phyloP scores from a whole-genome alignment of 2,797 vertebrate genomes.

The Spizella passerina region DNA sequence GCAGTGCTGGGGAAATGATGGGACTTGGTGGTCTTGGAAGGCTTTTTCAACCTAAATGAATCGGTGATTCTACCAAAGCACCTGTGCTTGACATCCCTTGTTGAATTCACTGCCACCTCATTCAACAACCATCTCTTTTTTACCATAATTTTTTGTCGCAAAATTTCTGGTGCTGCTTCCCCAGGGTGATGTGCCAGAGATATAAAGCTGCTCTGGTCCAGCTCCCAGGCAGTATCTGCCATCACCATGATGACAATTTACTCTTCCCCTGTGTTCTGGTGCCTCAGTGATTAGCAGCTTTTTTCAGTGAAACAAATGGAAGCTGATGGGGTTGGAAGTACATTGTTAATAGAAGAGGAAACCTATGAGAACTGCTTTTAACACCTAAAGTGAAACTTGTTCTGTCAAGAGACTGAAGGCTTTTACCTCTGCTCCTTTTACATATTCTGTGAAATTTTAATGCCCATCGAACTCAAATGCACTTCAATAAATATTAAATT shows the following conservation, averaged over 20 bases:
- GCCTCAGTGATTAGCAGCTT: neutral
- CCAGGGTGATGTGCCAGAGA: neutral
- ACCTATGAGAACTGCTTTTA: constrained; percentile 3
- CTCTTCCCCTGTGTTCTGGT: neutral
- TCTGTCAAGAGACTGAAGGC: neutral
- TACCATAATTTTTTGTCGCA: neutral
- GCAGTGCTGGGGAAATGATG: neutral
- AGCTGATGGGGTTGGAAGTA: neutral
- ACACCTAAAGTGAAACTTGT: neutral
- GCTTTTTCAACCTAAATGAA: neutral
- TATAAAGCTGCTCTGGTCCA: neutral
- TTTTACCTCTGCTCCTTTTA: constrained; percentile 3
- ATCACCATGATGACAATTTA: neutral
- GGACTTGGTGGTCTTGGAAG: neutral
- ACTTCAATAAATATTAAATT: constrained; percentile 13
- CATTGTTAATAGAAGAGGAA: neutral
- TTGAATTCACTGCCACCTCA: neutral
- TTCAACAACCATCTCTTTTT: neutral
- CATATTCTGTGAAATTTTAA: constrained; percentile 27
- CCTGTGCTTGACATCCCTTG: rapidly evolving
- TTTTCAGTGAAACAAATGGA: neutral
- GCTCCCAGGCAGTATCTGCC: neutral
- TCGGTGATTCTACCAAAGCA: neutral
- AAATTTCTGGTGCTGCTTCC: neutral
- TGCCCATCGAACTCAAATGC: neutral